Evolutionary conservation across 2,888 invertebrate genomes (phyloP).

Genomic region (Carcina quercana): DNA sequence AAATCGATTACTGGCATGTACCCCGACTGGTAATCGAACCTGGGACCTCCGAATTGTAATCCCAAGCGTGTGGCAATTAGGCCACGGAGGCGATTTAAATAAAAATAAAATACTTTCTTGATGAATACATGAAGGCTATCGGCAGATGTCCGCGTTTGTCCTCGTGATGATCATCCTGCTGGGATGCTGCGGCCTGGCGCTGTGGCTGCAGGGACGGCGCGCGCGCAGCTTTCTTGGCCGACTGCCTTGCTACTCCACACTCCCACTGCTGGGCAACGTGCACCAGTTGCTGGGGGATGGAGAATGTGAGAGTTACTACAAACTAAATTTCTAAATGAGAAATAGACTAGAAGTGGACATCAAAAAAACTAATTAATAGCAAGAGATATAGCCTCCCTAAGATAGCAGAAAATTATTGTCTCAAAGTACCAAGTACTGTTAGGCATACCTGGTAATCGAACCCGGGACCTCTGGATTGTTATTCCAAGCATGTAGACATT

Average conservation of each 20-base stretch:
- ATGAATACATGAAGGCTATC: too few species aligned
- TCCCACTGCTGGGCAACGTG: constrained; percentile 40
- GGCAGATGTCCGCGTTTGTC: too few species aligned
- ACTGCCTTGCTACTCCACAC: constrained; percentile 29
- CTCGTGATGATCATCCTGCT: constrained; percentile 15
- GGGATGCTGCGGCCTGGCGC: constrained; percentile 16
- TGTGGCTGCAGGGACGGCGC: constrained; percentile 25
- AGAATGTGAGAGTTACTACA: constrained; percentile 25
- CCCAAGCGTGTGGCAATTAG: too few species aligned
- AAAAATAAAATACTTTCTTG: too few species aligned
- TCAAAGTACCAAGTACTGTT: too few species aligned
- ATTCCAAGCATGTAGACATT: too few species aligned
- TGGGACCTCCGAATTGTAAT: too few species aligned
- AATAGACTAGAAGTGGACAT: background rate
- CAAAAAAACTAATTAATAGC: background rate
- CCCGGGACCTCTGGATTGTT: too few species aligned
- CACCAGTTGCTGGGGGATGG: constrained; percentile 28
- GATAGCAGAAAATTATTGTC: background rate
- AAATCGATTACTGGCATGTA: too few species aligned
- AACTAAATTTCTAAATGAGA: background rate
- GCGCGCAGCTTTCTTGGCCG: constrained; percentile 24
- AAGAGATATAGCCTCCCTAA: background rate
- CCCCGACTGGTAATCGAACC: too few species aligned
- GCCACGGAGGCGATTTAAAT: too few species aligned
- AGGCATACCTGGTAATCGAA: too few species aligned